Percentiles rank a stretch among this genome's conserved stretches.
phyloP scores from a whole-genome alignment of 2,888 invertebrate genomes.

The Synanthedon formicaeformis region DNA sequence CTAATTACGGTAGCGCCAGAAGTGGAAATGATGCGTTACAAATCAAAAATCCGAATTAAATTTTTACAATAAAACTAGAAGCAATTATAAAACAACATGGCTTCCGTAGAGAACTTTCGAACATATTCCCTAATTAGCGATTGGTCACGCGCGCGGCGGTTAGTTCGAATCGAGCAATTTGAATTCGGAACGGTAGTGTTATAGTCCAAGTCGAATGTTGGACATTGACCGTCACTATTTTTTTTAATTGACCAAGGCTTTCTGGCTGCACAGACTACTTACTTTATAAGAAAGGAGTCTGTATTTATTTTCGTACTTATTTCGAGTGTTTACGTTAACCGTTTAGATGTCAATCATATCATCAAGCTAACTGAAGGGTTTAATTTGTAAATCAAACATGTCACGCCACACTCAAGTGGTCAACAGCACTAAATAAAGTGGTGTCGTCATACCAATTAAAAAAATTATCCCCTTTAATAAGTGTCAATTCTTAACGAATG shows the following conservation, averaged over 20 bases:
- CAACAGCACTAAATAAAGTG: constrained; percentile 52
- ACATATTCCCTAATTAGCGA: constrained; percentile 67
- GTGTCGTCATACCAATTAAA: constrained; percentile 70
- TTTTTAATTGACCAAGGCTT: neutral
- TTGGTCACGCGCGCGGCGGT: constrained; percentile 64
- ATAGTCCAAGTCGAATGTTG: neutral
- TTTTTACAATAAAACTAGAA: constrained; percentile 22
- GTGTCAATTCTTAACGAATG: constrained; percentile 71
- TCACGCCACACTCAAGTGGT: constrained; percentile 35
- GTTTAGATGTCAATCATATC: constrained; percentile 18
- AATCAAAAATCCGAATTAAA: constrained; percentile 57
- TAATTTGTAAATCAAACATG: constrained; percentile 54
- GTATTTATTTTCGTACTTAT: neutral
- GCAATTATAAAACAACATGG: constrained; percentile 59
- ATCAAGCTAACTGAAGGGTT: constrained; percentile 25
- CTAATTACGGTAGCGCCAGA: constrained; percentile 29
- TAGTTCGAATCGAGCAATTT: constrained; percentile 58
- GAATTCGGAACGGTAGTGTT: constrained; percentile 52
- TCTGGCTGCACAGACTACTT: neutral
- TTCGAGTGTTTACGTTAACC: neutral
- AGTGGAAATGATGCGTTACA: constrained; percentile 45
- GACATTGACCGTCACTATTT: neutral
- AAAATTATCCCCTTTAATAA: constrained; percentile 68
- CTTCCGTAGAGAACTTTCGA: constrained; percentile 54
- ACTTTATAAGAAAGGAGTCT: neutral